These are phyloP conservation scores for Halcyon chelicuti DNA, from an alignment of 2,797 vertebrate genomes.

Conservation along the genomic window DNA sequence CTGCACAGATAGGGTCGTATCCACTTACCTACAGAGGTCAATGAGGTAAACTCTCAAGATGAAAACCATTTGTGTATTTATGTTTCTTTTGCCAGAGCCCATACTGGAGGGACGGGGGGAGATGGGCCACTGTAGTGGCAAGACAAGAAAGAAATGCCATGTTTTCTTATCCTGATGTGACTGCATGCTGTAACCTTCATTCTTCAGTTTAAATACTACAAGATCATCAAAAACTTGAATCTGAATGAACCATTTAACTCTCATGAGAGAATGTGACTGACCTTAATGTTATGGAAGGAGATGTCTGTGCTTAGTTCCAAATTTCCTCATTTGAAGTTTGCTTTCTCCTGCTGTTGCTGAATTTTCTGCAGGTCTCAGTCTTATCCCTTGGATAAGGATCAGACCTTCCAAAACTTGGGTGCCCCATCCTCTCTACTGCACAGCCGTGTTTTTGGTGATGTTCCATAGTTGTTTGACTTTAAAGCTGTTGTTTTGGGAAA, in stretches of 20 bases:
- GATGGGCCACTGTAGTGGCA: not conserved
- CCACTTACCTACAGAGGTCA: not conserved
- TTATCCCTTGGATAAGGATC: not conserved
- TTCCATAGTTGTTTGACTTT: not conserved
- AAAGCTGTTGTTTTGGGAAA: not conserved
- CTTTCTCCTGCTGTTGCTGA: not conserved
- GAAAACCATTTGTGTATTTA: not conserved
- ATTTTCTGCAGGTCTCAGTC: not conserved
- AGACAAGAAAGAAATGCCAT: not conserved
- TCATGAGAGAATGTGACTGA: not conserved
- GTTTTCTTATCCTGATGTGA: not conserved
- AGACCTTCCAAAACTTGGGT: not conserved
- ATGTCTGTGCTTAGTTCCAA: not conserved
- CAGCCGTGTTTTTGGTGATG: not conserved
- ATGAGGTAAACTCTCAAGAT: not conserved
- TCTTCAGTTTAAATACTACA: not conserved
- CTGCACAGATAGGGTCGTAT: not conserved
- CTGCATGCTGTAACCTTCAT: not conserved
- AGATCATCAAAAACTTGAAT: constrained; percentile 5
- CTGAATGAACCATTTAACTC: not conserved
- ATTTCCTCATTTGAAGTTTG: not conserved
- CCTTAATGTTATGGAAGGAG: not conserved
- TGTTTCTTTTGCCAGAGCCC: not conserved
- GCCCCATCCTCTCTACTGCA: not conserved
- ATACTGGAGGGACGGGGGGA: not conserved